Evolutionary conservation across 2,797 vertebrate species (phyloP).

Genomic region (Lepus oiostolus): DNA sequence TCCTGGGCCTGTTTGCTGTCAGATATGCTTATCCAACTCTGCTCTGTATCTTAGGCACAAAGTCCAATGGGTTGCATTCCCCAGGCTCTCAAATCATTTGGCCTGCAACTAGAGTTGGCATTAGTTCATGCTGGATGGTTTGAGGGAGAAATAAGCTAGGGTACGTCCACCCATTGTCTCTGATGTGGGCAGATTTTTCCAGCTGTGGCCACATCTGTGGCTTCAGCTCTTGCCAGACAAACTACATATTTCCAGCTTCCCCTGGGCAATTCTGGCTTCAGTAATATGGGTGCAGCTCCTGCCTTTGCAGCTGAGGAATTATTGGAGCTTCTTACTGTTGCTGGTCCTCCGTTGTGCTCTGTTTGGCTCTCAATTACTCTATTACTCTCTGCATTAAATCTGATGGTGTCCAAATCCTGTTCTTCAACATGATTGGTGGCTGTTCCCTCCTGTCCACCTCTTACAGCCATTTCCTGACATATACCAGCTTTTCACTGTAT

Average conservation of each 20-base stretch:
- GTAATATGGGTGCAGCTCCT: constrained; percentile 1
- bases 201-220: constrained; percentile 30
- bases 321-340: neutral
- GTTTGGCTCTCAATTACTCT: neutral
- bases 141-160: constrained; percentile 32
- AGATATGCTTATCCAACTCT: constrained; percentile 22
- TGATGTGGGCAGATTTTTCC: constrained; percentile 37
- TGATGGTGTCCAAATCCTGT: constrained; percentile 20
- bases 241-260: constrained; percentile 49
- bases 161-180: constrained; percentile 13
- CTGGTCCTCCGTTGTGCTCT: neutral
- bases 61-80: neutral
- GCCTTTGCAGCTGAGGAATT: neutral
- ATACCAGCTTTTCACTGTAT: neutral
- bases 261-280: neutral
- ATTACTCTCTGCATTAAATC: constrained; percentile 27
- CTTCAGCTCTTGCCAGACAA: constrained; percentile 41
- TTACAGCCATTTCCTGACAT: neutral
- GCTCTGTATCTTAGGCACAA: neutral
- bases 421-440: neutral
- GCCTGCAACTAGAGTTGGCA: neutral
- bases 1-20: neutral
- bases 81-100: constrained; percentile 14
- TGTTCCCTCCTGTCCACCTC: neutral
- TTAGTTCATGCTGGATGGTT: neutral